Base-by-base conservation (phyloP, 1,140 invertebrate genomes). In the Dysdera silvatica region DNA sequence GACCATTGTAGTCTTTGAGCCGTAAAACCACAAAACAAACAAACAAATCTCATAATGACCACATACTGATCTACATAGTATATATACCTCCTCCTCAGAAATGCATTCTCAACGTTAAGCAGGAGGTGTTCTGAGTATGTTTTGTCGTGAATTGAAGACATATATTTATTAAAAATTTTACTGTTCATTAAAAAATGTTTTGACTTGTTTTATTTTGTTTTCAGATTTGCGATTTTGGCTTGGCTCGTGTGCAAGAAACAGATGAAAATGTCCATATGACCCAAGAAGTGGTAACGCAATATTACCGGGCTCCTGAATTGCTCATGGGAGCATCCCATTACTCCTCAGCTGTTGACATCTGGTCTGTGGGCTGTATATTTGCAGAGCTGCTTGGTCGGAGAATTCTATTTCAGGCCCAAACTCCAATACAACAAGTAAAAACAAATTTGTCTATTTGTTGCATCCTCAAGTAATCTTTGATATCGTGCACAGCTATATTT, bases 301-400 rank as follows among this genome's bases (percentile, higher is more conserved):
- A 99, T 81, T 99, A 99, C 78, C 83, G 96, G 61, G 95, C 96
- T 4, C 96, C 96, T 16, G 96, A 99, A 81, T 89, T 99, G 69
- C 80, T 99, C 24, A 95, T 99, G 85, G 97, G 96, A 29, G 95
- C 96, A 4, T 86, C 91, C 69, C 95, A 99, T 77, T 99, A 99
- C 78, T 93, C 93, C 24, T 88, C 88, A 10, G 89, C 91, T 0
- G 91, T 99, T 35, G 96, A 99, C 75, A 91, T 98, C 16, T 99
- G 95, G 96, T 94, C 91, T 43, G 94, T 98, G 28, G 96, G 96
- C n/a, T 99, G 96, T 76, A 99, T 98, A 72, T 98, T 99, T 74
- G 95, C 94, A 7, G 96, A 98, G 76, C 82, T 99, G 23, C 82
- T 99, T 1, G 89, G 92, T 43, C 79, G 96, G 57, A 81, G 94